phyloP scores from a whole-genome alignment of 2,113 vertebrate genomes.

The Benitochromis conjunctus region DNA sequence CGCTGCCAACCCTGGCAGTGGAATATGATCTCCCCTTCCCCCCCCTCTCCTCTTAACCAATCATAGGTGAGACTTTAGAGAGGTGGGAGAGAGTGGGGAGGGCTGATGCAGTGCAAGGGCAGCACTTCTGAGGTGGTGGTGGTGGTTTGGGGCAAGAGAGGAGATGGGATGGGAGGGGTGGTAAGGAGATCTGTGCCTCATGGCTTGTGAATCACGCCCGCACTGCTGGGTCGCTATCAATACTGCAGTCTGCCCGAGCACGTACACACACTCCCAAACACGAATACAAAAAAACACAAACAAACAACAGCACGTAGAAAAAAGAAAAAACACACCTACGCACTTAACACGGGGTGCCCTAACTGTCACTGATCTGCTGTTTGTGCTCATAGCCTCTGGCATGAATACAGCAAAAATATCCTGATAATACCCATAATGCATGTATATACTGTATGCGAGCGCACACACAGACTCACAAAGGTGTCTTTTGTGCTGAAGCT shows the following conservation, averaged over 20 bases:
- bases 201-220: conserved; percentile 56
- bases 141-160: conserved; percentile 15
- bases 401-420: conserved; percentile 1
- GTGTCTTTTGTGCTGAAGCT: conserved; percentile 1
- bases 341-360: conserved; percentile 18
- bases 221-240: conserved; percentile 39
- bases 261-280: conserved; percentile 1
- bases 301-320: neutral
- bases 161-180: conserved; percentile 20
- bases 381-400: conserved; percentile 10
- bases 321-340: conserved; percentile 22
- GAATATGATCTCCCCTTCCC: conserved; percentile 46
- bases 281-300: neutral
- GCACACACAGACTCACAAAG: neutral
- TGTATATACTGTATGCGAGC: neutral
- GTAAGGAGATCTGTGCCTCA: conserved; percentile 47
- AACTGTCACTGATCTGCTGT: conserved; percentile 31
- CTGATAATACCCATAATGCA: neutral
- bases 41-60: conserved; percentile 41
- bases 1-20: conserved; percentile 49
- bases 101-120: conserved; percentile 62
- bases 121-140: conserved; percentile 64
- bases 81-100: conserved; percentile 24
- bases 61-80: conserved; percentile 52
- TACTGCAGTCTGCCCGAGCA: conserved; percentile 18